A percentile compares a stretch with the other conserved stretches of the same genome.
Conservation (phyloP, 2,888 invertebrate species). For the Scotopteryx bipunctaria region DNA sequence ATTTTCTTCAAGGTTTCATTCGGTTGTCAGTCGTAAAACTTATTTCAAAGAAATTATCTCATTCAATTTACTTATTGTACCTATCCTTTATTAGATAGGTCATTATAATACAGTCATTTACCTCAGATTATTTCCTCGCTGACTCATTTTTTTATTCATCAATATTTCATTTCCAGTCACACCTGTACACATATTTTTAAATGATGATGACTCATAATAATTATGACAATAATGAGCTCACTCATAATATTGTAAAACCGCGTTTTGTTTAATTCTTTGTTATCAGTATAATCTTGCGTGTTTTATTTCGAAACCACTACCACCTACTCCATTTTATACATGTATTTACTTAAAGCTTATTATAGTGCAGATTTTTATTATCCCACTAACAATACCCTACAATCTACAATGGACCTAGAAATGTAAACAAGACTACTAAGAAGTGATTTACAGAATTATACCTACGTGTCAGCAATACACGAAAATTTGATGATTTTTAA, state of each 20-base stretch:
- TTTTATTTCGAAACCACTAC: constrained; percentile 4
- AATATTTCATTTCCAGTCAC: constrained; percentile 12
- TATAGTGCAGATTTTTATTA: no score
- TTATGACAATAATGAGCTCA: constrained; percentile 1
- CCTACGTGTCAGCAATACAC: no score
- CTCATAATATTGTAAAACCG: constrained; percentile 9
- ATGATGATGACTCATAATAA: constrained; percentile 12
- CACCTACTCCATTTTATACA: not conserved
- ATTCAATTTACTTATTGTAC: no score
- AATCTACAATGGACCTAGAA: no score
- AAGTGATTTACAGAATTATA: no score
- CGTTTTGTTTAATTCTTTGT: constrained; percentile 20
- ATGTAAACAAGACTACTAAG: no score
- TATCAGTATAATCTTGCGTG: constrained; percentile 14
- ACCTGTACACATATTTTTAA: constrained; percentile 17
- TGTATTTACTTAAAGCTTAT: not conserved
- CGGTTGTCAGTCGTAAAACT: no score
- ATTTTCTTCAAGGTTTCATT: no score
- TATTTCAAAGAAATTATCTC: no score
- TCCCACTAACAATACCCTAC: no score
- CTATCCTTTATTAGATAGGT: no score
- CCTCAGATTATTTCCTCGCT: constrained; percentile 4
- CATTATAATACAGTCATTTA: constrained; percentile 1
- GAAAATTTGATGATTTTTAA: no score
- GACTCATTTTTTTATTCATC: constrained; percentile 9